These are phyloP conservation scores for Acanthurus lineatus DNA, from an alignment of 2,797 vertebrate species.

Conservation along the genomic window DNA sequence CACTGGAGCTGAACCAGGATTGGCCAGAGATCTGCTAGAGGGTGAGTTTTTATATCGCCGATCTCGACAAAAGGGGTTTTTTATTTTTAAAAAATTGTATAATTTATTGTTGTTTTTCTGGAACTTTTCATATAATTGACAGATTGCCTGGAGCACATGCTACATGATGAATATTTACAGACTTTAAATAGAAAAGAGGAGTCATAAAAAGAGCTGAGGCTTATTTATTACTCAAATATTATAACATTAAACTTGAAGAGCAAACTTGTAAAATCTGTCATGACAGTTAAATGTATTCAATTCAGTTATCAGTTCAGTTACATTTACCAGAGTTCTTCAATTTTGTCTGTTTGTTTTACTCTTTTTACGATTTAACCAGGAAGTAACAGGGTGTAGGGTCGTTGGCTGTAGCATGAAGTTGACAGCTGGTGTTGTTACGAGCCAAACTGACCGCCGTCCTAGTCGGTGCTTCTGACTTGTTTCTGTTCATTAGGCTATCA, in stretches of 20 bases:
- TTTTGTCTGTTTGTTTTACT: background rate
- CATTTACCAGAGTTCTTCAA: too few relatives aligned
- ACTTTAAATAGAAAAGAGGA: too few relatives aligned
- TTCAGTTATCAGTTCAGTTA: too few relatives aligned
- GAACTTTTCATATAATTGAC: background rate
- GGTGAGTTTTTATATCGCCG: constrained; percentile 82
- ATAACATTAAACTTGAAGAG: background rate
- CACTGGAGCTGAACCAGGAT: constrained; percentile 96
- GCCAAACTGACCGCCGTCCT: constrained; percentile 26
- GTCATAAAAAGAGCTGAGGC: too few relatives aligned
- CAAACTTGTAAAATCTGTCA: background rate
- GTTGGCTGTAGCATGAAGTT: too few relatives aligned
- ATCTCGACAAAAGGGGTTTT: background rate
- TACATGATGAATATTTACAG: background rate
- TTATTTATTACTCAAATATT: too few relatives aligned
- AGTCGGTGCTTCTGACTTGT: constrained; percentile 27
- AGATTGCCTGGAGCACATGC: background rate
- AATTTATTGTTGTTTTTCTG: background rate
- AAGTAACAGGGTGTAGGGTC: too few relatives aligned
- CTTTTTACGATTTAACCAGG: background rate
- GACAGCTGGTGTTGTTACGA: constrained; percentile 4
- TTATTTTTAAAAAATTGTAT: background rate
- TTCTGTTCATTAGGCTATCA: constrained; percentile 53
- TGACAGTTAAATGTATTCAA: background rate
- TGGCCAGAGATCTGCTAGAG: constrained; percentile 96